A percentile compares a stretch with the other conserved stretches of the same genome.
Evolutionary conservation across 2,888 invertebrate species (phyloP).

Genomic region (Cosmorhoe ocellata): DNA sequence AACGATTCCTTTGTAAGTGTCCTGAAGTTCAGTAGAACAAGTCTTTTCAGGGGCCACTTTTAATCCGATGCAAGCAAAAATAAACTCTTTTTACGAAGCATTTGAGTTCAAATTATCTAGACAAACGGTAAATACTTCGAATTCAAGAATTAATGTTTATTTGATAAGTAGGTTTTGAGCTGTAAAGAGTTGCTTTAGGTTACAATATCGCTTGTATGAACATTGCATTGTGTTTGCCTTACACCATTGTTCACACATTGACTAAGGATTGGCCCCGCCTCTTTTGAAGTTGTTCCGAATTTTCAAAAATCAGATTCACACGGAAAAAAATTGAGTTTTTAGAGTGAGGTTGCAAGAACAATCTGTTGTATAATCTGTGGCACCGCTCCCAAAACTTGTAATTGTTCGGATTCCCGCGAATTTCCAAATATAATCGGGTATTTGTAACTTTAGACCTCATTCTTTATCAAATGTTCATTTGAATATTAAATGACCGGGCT

Average conservation of each 20-base stretch:
- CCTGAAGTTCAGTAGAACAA: conserved; percentile 7
- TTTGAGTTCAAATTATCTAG: background rate
- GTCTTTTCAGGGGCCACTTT: background rate
- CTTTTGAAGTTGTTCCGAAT: no score
- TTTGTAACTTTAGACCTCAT: conserved; percentile 20
- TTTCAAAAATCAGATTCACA: no score
- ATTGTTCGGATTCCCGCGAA: conserved; percentile 14
- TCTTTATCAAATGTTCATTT: conserved; percentile 30
- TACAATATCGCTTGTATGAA: no score
- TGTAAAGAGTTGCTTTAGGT: no score
- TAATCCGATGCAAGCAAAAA: background rate
- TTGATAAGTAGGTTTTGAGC: no score
- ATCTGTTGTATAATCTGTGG: background rate
- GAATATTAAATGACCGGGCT: conserved; percentile 30
- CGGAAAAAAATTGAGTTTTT: no score
- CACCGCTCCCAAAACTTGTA: conserved; percentile 17
- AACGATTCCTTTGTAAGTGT: conserved; percentile 18
- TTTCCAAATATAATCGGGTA: conserved; percentile 20
- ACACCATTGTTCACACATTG: no score
- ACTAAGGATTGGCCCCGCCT: no score
- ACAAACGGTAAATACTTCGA: background rate
- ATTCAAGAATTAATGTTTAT: background rate
- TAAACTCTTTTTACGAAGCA: background rate
- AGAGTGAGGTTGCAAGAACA: no score
- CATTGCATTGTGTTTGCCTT: no score